phyloP scores from a whole-genome alignment of 2,888 invertebrate species.

The Idaea dimidiata region DNA sequence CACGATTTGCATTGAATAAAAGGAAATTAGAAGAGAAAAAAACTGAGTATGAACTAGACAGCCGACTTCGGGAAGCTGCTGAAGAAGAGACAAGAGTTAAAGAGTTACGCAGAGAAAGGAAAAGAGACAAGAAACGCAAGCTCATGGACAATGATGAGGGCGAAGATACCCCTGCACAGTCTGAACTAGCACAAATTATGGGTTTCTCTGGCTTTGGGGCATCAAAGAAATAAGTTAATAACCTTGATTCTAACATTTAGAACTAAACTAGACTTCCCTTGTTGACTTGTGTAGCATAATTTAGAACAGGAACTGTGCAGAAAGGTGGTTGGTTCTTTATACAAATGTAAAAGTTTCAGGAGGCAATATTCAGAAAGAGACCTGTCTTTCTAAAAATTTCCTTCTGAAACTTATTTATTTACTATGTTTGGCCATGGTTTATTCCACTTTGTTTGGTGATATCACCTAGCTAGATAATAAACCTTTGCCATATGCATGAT shows the following conservation, averaged over 20 bases:
- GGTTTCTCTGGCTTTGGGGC: constrained; percentile 96
- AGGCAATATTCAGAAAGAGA: no score
- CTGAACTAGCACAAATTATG: constrained; percentile 94
- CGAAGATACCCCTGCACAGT: constrained; percentile 77
- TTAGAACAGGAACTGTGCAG: no score
- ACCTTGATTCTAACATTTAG: background rate
- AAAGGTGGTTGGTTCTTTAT: no score
- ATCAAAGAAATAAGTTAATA: constrained; percentile 84
- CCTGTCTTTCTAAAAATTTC: no score
- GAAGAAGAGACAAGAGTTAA: constrained; percentile 98
- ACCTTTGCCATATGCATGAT: no score
- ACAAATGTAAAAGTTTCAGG: no score
- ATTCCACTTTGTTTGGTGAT: no score
- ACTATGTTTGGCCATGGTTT: no score
- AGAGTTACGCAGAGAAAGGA: constrained; percentile 92
- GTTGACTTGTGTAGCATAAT: no score
- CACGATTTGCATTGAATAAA: constrained; percentile 95
- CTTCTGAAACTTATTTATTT: no score
- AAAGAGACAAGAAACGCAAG: constrained; percentile 93
- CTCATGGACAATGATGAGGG: constrained; percentile 82
- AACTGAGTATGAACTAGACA: constrained; percentile 96
- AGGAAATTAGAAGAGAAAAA: constrained; percentile 96
- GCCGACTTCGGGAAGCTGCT: constrained; percentile 93
- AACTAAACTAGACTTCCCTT: background rate
- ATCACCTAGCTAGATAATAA: no score